Conservation (phyloP, 1,140 invertebrate species). For the Lithobius niger region DNA sequence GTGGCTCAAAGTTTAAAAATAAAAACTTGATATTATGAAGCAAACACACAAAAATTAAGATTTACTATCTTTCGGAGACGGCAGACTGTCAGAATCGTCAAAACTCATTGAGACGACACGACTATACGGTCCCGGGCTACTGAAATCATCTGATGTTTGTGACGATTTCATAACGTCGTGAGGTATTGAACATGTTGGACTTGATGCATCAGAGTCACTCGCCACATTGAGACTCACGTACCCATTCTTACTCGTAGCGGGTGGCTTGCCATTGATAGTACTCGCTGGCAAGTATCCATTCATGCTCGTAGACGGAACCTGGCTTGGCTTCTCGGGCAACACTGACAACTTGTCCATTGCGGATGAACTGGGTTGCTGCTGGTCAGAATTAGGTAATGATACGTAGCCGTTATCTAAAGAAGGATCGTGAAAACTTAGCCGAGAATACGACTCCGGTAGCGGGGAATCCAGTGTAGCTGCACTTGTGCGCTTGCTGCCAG, state of each 20-base stretch:
- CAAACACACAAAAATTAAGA: too few relatives aligned
- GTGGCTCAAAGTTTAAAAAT: too few relatives aligned
- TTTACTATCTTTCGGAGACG: too few relatives aligned
- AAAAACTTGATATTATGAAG: too few relatives aligned
- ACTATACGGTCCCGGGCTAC: slow-evolving; percentile 1
- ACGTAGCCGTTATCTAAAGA: not conserved
- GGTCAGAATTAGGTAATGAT: not conserved
- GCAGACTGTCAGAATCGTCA: not conserved
- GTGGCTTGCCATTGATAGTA: too few relatives aligned
- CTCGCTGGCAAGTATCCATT: too few relatives aligned
- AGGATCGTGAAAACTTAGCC: not conserved
- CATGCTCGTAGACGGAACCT: too few relatives aligned
- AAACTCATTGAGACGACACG: not conserved
- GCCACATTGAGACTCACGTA: not conserved
- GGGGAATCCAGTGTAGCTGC: not conserved
- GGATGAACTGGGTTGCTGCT: too few relatives aligned
- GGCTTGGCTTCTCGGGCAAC: too few relatives aligned
- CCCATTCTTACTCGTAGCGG: not conserved
- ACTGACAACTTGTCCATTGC: too few relatives aligned
- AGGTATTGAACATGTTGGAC: not conserved
- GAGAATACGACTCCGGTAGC: not conserved
- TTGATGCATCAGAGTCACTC: not conserved
- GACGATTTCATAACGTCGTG: slow-evolving; percentile 2
- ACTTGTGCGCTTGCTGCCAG: not conserved
- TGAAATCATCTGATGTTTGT: not conserved